phyloP scores from a whole-genome alignment of 1,140 invertebrate genomes.

The Drosophila mojavensis region DNA sequence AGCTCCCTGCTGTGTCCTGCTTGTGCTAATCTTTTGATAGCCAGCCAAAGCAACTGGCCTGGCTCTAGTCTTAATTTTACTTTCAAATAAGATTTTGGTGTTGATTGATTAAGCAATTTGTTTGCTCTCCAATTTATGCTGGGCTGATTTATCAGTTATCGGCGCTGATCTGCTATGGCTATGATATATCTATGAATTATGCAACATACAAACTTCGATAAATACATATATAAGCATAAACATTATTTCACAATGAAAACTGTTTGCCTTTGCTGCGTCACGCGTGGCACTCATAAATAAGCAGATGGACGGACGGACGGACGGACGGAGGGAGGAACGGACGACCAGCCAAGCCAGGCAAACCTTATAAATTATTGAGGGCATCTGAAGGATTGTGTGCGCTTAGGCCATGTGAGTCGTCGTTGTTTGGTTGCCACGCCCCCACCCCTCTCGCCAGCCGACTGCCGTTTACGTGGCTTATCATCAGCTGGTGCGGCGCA shows the following conservation, averaged over 20 bases:
- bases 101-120: constrained; percentile 19
- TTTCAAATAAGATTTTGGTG: neutral
- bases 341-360: neutral
- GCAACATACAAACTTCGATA: neutral
- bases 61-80: neutral
- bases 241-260: constrained; percentile 15
- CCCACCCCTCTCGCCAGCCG: neutral
- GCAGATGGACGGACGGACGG: too few species aligned
- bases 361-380: constrained; percentile 30
- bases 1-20: neutral
- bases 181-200: constrained; percentile 3
- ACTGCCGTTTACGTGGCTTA: constrained; percentile 31
- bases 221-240: neutral
- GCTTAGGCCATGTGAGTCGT: constrained; percentile 10
- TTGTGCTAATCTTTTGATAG: too few species aligned
- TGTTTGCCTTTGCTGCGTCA: constrained; percentile 30
- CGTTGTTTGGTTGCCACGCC: neutral
- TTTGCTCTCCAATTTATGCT: constrained; percentile 10
- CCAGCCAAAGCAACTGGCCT: neutral
- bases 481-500: constrained; percentile 14
- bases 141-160: constrained; percentile 22
- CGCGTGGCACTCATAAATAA: constrained; percentile 66
- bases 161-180: neutral
- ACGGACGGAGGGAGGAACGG: neutral
- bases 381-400: constrained; percentile 34